Evolutionary conservation across 1,140 invertebrate species (phyloP), one percentile per base, ranked within the genome.

Genomic region (Leguminivora glycinivorella): DNA sequence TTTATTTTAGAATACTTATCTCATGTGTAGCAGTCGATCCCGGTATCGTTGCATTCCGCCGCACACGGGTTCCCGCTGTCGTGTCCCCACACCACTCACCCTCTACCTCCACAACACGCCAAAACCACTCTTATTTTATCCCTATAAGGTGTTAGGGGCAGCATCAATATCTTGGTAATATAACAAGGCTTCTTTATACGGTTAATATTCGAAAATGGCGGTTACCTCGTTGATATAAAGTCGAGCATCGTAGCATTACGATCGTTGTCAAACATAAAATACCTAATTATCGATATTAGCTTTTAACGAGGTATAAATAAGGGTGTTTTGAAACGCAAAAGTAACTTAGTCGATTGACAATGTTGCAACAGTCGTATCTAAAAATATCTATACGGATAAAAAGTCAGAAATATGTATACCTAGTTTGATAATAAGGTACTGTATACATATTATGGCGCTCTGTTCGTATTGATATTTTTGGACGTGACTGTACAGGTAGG

Each of bases 41-140:
- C 69, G 70, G 68, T 71, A 75, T 77, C 81, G 76, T 81, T 83
- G 83, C 83, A 83, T 84, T 79, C 83, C 85, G 80, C 80, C 83
- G 83, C 83, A 85, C 82, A 79, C 85, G 81, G 78, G 76, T 79
- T 78, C 78, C 77, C 75, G 75, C 78, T 84, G 78, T 81, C 81
- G 75, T 79, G 78, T 78, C 72, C 69, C 70, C 68, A 56, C 10
- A 68, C 77, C 74, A 79, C 73, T n/a, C 31, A 70, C 67, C 29
- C 5, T 38, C 14, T 67, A 43, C 43, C 24, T 1, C 43, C 25
- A 12, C 63, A 26, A 25, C 52, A 4, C 4, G 24, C 6, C 4
- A 82, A 77, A 77, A 72, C 52, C 24, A 56, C 75, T 67, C 63
- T 75, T 83, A 75, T 24, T 25, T 1, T 26, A 1, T 3, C 25